Evolutionary conservation across 2,797 vertebrate species (phyloP).

Genomic region (Limnodromus scolopaceus): DNA sequence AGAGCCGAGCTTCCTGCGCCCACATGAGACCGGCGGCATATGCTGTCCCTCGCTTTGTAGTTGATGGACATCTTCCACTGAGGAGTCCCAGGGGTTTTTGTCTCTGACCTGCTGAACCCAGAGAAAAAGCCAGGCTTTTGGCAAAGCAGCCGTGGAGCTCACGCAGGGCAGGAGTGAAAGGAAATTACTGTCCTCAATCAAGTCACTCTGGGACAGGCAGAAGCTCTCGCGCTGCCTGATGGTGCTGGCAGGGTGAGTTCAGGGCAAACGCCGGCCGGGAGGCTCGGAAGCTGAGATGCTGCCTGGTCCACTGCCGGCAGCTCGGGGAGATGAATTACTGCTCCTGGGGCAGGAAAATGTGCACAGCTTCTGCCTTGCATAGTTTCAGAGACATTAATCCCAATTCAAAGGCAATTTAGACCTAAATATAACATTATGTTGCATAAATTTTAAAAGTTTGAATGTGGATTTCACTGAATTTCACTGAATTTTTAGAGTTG

Average conservation of each 20-base stretch:
- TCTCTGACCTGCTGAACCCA: not conserved
- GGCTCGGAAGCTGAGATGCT: not conserved
- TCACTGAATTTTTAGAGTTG: too few relatives aligned
- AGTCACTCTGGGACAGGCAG: not conserved
- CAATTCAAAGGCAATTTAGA: not conserved
- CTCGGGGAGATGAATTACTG: not conserved
- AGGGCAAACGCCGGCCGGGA: not conserved
- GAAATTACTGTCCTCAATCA: not conserved
- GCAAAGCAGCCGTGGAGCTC: constrained; percentile 5
- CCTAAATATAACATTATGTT: not conserved
- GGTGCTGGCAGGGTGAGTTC: constrained; percentile 20
- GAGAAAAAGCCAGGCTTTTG: not conserved
- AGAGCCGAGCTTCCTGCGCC: constrained; percentile 15
- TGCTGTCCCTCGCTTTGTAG: not conserved
- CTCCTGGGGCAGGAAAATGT: not conserved
- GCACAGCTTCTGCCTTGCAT: not conserved
- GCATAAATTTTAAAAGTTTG: not conserved
- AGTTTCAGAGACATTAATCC: not conserved
- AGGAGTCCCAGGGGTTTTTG: not conserved
- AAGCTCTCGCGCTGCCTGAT: not conserved
- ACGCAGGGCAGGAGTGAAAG: not conserved
- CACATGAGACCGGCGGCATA: not conserved
- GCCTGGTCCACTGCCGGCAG: not conserved
- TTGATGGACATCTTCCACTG: constrained; percentile 4
- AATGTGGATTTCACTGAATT: too few relatives aligned